Percentiles rank a stretch among this genome's conserved stretches.
Evolutionary conservation across 2,888 invertebrate genomes (phyloP).

Genomic region (Nymphalis urticae): DNA sequence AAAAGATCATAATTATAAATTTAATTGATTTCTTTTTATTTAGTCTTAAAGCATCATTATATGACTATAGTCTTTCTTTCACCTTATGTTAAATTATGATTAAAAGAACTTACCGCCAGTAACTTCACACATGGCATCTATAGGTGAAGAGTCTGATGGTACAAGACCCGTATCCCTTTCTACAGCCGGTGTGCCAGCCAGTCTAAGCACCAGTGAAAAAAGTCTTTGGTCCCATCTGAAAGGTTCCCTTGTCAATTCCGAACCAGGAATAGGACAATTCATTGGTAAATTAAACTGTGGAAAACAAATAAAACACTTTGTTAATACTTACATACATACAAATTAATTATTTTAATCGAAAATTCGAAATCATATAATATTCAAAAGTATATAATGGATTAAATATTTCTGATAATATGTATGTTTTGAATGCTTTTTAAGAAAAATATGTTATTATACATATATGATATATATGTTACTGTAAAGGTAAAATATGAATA

Average conservation of each 20-base stretch:
- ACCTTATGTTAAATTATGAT: background rate
- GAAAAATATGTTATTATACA: too few relatives aligned
- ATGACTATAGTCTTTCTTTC: too few relatives aligned
- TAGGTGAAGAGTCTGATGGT: constrained; percentile 95
- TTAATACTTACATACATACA: background rate
- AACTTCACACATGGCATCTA: constrained; percentile 99
- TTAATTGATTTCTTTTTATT: too few relatives aligned
- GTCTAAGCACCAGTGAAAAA: constrained; percentile 95
- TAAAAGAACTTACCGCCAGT: constrained; percentile 88
- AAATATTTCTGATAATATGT: too few relatives aligned
- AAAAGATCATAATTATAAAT: too few relatives aligned
- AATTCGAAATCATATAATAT: too few relatives aligned
- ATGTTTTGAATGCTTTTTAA: too few relatives aligned
- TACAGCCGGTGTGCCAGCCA: constrained; percentile 94
- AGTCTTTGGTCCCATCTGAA: constrained; percentile 99
- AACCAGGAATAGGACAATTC: constrained; percentile 96
- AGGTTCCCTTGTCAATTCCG: constrained; percentile 98
- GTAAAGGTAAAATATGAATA: too few relatives aligned
- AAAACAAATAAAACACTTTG: constrained; percentile 1
- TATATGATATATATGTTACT: too few relatives aligned
- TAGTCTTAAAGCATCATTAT: too few relatives aligned
- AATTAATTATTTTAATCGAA: too few relatives aligned
- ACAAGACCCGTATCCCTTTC: constrained; percentile 94
- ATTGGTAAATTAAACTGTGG: constrained; percentile 93
- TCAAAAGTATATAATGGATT: too few relatives aligned